These are phyloP conservation scores for Sinocyclocheilus rhinocerous DNA, from an alignment of 2,113 vertebrate genomes.

Conservation along the genomic window DNA sequence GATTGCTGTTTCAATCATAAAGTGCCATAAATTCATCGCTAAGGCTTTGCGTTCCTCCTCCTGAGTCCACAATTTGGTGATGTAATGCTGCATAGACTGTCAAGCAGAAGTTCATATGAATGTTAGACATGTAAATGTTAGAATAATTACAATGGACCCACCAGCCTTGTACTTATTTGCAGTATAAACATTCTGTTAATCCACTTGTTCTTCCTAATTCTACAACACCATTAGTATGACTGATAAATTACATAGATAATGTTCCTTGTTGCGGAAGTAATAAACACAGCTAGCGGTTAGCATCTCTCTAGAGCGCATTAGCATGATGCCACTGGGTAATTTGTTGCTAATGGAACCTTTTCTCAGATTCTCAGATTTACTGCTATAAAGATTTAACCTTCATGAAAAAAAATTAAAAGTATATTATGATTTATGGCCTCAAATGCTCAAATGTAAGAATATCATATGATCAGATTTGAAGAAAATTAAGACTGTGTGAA, in stretches of 20 bases:
- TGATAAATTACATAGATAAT: conserved; percentile 14
- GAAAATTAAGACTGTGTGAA: not conserved
- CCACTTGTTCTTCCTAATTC: not conserved
- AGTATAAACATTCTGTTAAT: not conserved
- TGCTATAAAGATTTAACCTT: not conserved
- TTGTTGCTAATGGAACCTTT: not conserved
- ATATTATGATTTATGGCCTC: not conserved
- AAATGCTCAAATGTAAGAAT: not conserved
- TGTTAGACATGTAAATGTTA: not conserved
- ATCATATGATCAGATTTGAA: not conserved
- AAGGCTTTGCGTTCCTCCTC: not conserved
- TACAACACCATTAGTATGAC: not conserved
- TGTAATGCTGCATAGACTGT: not conserved
- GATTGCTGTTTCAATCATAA: not conserved
- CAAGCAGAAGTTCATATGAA: not conserved
- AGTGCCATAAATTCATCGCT: not conserved
- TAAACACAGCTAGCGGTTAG: not conserved
- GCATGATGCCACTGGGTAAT: not conserved
- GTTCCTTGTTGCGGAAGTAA: not conserved
- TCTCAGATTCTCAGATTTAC: not conserved
- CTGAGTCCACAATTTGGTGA: not conserved
- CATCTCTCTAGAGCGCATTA: not conserved
- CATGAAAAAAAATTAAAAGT: not conserved
- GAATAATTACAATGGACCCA: not conserved
- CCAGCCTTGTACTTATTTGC: not conserved